Base-by-base conservation (phyloP, 2,888 invertebrate genomes). In the Drosophila kanekoi region DNA sequence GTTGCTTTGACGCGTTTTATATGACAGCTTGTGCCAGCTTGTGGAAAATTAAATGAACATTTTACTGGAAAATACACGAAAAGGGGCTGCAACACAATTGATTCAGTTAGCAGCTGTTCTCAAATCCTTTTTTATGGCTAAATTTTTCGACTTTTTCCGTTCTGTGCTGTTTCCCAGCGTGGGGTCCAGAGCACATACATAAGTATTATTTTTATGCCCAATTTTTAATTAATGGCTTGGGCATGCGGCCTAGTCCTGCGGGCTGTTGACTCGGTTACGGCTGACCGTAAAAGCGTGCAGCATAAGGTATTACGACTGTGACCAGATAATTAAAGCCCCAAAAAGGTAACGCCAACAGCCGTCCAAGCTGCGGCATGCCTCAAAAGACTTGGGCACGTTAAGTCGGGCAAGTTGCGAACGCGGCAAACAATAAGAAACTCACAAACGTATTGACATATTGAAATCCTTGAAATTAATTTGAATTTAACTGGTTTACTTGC, bases 401-500 rank as follows among this genome's bases (percentile, higher is more conserved):
- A 47, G 20, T 10, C 10, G 44, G 32, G 14, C 56, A 40, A 41
- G 9, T 20, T 49, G 10, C 20, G 13, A 10, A 16, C 28, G 16
- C 56, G 35, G 13, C 35, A 44, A 14, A 20, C 33, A 43, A 35
- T 54, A 23, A 14, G 49, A 23, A 44, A 38, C 44, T 11, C 18
- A 16, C 10, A 18, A 40, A 38, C 33, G 10, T 32, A 53, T 37
- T 20, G 43, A 35, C 20, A 58, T 35, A 53, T 32, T 38, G 40
- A 57, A 41, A 51, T 28, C 4, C 43, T 54, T 40, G 53, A 62
- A 72, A 86, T 81, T 66, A 73, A 79, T 69, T 68, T 68, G 32
- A 56, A 48, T 59, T 74, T 56, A 62, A 51, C 52, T 54, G 61
- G 35, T 33, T 71, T 48, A 41, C 69, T 93, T 93, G 41, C 93